Evolutionary conservation across 2,888 invertebrate species (phyloP).

Genomic region (Aleiodes alternator): DNA sequence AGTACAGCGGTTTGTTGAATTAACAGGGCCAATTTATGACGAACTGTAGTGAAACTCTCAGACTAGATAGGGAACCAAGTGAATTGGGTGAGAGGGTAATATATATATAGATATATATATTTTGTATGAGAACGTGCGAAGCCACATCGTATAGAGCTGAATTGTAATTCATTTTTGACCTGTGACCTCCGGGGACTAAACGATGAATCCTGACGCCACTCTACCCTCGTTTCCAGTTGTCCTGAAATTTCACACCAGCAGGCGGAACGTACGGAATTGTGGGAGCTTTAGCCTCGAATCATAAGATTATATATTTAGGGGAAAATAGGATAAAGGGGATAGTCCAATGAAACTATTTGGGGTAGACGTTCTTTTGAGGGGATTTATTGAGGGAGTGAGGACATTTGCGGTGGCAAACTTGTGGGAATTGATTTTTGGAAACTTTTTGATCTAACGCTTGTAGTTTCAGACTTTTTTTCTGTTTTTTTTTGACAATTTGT

Average conservation of each 20-base stretch:
- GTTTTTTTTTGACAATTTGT: no score
- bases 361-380: no score
- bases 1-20: conserved; percentile 31
- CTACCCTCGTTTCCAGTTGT: background rate
- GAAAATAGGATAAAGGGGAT: background rate
- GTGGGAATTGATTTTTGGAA: no score
- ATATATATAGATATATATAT: background rate
- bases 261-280: conserved; percentile 5
- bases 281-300: background rate
- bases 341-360: no score
- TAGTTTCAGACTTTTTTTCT: no score
- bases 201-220: conserved; percentile 17
- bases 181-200: conserved; percentile 23
- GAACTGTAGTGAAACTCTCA: conserved; percentile 17
- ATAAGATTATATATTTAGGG: conserved; percentile 8
- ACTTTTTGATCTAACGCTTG: no score
- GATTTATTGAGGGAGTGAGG: no score
- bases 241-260: background rate
- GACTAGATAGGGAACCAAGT: background rate
- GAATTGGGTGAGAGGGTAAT: background rate
- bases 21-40: conserved; percentile 43
- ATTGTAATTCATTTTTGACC: conserved; percentile 47
- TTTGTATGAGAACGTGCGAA: conserved; percentile 2
- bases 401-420: no score
- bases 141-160: conserved; percentile 2